Evolutionary conservation across 2,113 vertebrate genomes (phyloP).

Genomic region (Xenopus laevis): DNA sequence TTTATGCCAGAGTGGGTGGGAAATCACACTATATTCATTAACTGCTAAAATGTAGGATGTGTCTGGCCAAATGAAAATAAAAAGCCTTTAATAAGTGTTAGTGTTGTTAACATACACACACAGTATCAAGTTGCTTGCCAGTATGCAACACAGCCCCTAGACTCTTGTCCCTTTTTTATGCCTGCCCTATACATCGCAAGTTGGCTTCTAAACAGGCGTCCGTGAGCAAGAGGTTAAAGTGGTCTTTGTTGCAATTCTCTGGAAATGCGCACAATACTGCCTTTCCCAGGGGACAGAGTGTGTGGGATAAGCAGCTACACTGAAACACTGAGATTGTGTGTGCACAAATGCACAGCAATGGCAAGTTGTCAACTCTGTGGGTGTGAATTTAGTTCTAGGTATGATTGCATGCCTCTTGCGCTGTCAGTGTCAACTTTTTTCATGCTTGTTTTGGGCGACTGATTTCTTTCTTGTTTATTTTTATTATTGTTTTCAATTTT

Average conservation of each 20-base stretch:
- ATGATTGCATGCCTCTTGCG: slow-evolving; percentile 33
- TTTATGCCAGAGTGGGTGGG: neutral
- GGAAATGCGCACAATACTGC: slow-evolving; percentile 19
- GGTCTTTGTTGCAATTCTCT: slow-evolving; percentile 27
- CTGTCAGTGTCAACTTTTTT: slow-evolving; percentile 28
- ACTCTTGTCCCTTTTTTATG: too few relatives aligned
- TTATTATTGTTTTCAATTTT: too few relatives aligned
- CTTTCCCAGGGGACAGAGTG: slow-evolving; percentile 27
- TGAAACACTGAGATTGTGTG: slow-evolving; percentile 9
- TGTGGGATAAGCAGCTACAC: slow-evolving; percentile 28
- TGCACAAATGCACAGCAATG: neutral
- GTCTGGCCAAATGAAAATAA: neutral
- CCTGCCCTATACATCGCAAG: too few relatives aligned
- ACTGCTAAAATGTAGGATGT: neutral
- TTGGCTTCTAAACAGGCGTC: too few relatives aligned
- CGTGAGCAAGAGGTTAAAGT: slow-evolving; percentile 20
- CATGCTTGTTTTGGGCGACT: slow-evolving; percentile 2
- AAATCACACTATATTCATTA: neutral
- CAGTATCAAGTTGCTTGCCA: neutral
- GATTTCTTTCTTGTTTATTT: slow-evolving; percentile 7
- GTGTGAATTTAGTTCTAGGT: slow-evolving; percentile 23
- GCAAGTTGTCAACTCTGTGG: neutral
- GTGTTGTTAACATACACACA: neutral
- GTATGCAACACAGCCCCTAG: neutral
- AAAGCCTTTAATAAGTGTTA: neutral